phyloP scores from a whole-genome alignment of 53 echinoderm and acorn worm genomes.

The Glandiceps talaboti region DNA sequence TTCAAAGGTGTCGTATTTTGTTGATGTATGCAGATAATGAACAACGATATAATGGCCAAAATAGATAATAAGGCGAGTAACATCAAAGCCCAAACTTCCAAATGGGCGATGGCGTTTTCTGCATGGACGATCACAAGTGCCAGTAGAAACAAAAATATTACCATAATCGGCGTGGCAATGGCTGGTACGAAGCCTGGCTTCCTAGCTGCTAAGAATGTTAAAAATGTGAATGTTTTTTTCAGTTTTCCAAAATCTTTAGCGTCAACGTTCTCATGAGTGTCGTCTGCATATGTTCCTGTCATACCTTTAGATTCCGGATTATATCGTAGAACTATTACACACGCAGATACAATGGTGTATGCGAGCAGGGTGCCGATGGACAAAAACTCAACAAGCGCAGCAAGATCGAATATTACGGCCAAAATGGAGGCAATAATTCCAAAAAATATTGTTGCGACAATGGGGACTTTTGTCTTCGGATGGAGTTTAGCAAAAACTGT shows the following conservation, averaged over 20 bases:
- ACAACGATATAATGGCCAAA: background rate
- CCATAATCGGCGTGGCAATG: background rate
- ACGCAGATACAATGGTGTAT: conserved; percentile 50
- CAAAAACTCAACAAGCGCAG: conserved; percentile 49
- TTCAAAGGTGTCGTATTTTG: conserved; percentile 25
- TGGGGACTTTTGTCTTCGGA: background rate
- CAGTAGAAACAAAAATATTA: background rate
- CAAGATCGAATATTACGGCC: conserved; percentile 43
- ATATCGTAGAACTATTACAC: conserved; percentile 49
- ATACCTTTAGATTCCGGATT: background rate
- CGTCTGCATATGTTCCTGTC: background rate
- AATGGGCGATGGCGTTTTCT: background rate
- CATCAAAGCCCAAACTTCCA: conserved; percentile 12
- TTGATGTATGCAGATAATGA: conserved; percentile 28
- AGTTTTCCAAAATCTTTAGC: background rate
- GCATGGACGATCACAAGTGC: background rate
- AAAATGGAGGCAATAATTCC: conserved; percentile 19
- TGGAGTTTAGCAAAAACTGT: conserved; percentile 2
- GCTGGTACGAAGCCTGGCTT: background rate
- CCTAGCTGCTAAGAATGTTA: background rate
- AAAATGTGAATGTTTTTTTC: background rate
- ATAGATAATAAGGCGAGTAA: conserved; percentile 16
- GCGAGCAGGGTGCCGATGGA: conserved; percentile 51
- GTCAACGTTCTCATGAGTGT: background rate
- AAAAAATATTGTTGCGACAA: background rate